Evolutionary conservation across 2,888 invertebrate genomes (phyloP).

Genomic region (Cyclophora albipunctata): DNA sequence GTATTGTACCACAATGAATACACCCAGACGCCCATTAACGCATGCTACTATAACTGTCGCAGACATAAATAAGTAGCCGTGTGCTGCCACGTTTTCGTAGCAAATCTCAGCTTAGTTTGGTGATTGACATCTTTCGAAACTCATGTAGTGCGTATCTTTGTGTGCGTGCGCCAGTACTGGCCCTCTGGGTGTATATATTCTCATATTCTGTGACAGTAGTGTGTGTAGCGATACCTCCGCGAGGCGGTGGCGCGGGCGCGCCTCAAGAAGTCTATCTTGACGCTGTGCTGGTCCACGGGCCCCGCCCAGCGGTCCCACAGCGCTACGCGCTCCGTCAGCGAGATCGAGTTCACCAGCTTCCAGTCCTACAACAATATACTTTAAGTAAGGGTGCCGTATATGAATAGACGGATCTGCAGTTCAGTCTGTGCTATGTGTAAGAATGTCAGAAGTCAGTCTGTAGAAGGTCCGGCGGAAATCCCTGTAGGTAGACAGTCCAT

Average conservation of each 20-base stretch:
- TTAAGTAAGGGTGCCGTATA: not conserved
- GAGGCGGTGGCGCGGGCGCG: constrained; percentile 72
- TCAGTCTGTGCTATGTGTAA: not conserved
- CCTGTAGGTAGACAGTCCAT: not conserved
- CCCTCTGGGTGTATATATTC: too few relatives aligned
- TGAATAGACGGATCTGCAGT: too few relatives aligned
- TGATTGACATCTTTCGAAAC: too few relatives aligned
- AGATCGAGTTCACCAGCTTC: constrained; percentile 85
- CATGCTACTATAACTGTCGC: not conserved
- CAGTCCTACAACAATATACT: constrained; percentile 76
- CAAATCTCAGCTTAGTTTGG: too few relatives aligned
- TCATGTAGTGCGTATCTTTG: too few relatives aligned
- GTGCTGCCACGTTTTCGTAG: too few relatives aligned
- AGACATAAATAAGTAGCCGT: not conserved
- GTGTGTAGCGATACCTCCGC: too few relatives aligned
- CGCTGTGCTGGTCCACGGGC: constrained; percentile 88
- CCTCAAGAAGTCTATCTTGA: constrained; percentile 90
- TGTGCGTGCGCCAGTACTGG: too few relatives aligned
- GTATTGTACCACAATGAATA: too few relatives aligned
- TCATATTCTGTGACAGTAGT: too few relatives aligned
- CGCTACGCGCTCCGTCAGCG: constrained; percentile 90
- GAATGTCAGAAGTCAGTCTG: not conserved
- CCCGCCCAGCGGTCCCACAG: constrained; percentile 90
- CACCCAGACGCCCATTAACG: not conserved
- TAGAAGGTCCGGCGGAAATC: not conserved